These are phyloP conservation scores for Vultur gryphus DNA, from an alignment of 2,797 vertebrate genomes.

Conservation along the genomic window DNA sequence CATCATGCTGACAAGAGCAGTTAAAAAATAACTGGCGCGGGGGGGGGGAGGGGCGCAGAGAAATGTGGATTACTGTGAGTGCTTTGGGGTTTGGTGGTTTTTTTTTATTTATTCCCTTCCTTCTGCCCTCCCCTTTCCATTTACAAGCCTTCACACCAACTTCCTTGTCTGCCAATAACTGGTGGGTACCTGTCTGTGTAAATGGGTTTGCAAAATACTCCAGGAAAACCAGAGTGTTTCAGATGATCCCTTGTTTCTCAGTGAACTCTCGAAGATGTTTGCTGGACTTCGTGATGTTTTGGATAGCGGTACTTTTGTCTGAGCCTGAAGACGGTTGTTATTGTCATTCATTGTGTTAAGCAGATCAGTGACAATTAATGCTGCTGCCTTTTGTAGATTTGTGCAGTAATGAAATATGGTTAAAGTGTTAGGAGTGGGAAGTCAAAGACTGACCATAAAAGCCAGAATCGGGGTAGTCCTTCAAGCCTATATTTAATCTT, in stretches of 20 bases:
- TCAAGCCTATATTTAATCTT: neutral
- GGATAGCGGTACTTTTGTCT: neutral
- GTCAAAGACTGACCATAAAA: neutral
- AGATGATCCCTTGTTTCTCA: neutral
- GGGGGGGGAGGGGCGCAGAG: neutral
- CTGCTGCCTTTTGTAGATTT: neutral
- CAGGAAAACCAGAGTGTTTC: neutral
- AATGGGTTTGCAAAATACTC: neutral
- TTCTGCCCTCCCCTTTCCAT: neutral
- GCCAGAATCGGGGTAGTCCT: neutral
- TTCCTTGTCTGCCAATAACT: neutral
- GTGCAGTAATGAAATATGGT: neutral
- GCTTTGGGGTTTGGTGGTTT: too few species aligned
- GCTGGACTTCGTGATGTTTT: neutral
- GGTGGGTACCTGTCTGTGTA: neutral
- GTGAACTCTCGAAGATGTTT: accelerated
- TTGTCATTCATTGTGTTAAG: neutral
- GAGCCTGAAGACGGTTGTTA: neutral
- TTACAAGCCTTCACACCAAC: neutral
- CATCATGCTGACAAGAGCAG: neutral
- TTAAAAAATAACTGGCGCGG: neutral
- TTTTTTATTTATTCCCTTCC: accelerated
- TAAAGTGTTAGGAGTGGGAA: neutral
- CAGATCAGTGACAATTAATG: neutral
- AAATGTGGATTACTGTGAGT: neutral